A percentile compares a stretch with the other conserved stretches of the same genome.
Evolutionary conservation across 2,113 vertebrate species (phyloP).

Genomic region (western clawed frog (Xenopus tropicalis)): UCB_Xtro_10.0 CM004443.2:106224501-106225000

Average conservation of each 20-base stretch:
- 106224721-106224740: conserved; percentile 36
- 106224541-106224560: no score
- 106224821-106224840: conserved; percentile 21
- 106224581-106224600: conserved; percentile 10
- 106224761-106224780: conserved; percentile 28
- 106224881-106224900: conserved; percentile 2
- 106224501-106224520: no score
- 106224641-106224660: conserved; percentile 23
- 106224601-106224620: conserved; percentile 29
- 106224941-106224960: conserved; percentile 15
- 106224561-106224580: conserved; percentile 25
- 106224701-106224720: conserved; percentile 36
- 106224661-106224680: conserved; percentile 32
- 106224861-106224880: conserved; percentile 19
- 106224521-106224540: no score
- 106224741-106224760: conserved; percentile 33
- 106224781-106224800: conserved; percentile 40
- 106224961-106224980: background rate
- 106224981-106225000: background rate
- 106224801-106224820: conserved; percentile 29
- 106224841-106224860: conserved; percentile 24
- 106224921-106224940: conserved; percentile 20
- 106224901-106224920: conserved; percentile 25
- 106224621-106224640: conserved; percentile 27
- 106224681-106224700: conserved; percentile 35